Conservation (phyloP, 2,888 invertebrate genomes). For the Ennomos erosarius region DNA sequence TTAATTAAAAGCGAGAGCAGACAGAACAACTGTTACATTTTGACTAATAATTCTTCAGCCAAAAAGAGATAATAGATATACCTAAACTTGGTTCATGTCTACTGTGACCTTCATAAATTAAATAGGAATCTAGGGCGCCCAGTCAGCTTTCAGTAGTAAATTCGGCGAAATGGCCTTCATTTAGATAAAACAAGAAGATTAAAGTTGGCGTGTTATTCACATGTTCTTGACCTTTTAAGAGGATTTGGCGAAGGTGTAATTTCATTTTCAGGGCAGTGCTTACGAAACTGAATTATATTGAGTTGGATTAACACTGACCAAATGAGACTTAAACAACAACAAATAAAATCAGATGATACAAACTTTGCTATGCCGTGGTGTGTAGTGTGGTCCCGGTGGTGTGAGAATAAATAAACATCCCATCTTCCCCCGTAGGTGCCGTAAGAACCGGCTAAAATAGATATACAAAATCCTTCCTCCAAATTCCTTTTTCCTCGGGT, state of each 20-base stretch:
- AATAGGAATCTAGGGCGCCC: conserved; percentile 18
- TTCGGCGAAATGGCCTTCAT: conserved; percentile 21
- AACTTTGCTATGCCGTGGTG: too few species aligned
- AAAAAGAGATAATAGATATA: not conserved
- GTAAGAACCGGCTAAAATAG: not conserved
- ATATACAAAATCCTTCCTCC: too few species aligned
- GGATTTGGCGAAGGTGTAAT: not conserved
- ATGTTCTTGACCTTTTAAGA: conserved; percentile 17
- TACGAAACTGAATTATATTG: not conserved
- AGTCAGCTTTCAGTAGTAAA: conserved; percentile 24
- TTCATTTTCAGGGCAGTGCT: not conserved
- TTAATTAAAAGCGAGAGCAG: too few species aligned
- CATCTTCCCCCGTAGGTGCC: too few species aligned
- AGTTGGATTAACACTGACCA: too few species aligned
- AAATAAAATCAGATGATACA: too few species aligned
- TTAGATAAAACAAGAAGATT: conserved; percentile 26
- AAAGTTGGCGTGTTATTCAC: conserved; percentile 14
- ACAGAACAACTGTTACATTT: too few species aligned
- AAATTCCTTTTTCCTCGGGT: too few species aligned
- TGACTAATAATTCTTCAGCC: too few species aligned
- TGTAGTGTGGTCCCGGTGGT: too few species aligned
- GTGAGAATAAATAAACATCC: too few species aligned
- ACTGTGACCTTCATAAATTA: conserved; percentile 24
- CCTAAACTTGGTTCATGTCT: not conserved
- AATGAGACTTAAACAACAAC: too few species aligned